phyloP scores from a whole-genome alignment of 2,888 invertebrate species.

The Periphyllus acericola region DNA sequence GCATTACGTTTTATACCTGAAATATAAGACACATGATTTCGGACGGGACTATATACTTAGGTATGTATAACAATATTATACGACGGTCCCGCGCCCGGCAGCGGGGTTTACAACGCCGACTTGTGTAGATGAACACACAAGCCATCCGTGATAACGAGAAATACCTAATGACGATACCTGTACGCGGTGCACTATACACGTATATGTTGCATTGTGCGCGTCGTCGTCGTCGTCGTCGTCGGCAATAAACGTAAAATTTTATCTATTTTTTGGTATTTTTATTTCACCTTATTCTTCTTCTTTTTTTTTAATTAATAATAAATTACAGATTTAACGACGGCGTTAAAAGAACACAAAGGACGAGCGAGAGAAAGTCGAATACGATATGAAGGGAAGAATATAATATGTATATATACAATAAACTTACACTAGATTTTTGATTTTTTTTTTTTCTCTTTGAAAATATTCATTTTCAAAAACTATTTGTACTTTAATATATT shows the following conservation, averaged over 20 bases:
- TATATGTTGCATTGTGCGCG: neutral
- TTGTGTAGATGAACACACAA: neutral
- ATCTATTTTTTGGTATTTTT: neutral
- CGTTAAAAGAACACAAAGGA: neutral
- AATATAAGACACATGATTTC: too few relatives aligned
- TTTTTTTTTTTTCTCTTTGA: neutral
- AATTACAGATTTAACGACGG: neutral
- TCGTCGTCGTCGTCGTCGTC: too few relatives aligned
- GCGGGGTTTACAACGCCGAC: neutral
- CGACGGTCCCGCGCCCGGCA: too few relatives aligned
- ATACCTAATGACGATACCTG: neutral
- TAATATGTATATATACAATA: neutral
- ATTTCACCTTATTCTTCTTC: neutral
- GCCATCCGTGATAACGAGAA: neutral
- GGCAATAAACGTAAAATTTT: neutral
- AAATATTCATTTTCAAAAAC: neutral
- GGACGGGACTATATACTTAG: too few relatives aligned
- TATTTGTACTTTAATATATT: neutral
- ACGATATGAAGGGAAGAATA: neutral
- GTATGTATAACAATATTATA: too few relatives aligned
- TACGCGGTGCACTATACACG: neutral
- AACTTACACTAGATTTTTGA: neutral
- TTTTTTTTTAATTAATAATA: conserved; percentile 23
- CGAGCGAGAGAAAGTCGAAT: neutral
- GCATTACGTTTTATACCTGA: too few relatives aligned